Evolutionary conservation across 2,888 invertebrate genomes (phyloP).

Genomic region (Acronicta aceris): DNA sequence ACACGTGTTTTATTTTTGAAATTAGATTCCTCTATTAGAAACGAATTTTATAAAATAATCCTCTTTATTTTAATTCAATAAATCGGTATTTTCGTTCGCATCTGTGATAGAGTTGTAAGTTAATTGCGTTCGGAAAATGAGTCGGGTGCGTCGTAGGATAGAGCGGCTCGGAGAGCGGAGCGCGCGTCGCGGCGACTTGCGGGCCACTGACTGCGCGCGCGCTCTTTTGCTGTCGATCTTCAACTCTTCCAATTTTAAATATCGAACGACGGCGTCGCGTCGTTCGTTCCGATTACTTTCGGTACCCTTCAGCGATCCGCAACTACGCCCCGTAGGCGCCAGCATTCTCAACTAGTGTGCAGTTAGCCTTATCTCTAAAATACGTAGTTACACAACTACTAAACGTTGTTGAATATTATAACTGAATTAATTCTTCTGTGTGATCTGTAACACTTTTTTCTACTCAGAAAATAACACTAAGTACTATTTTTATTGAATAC

Average conservation of each 20-base stretch:
- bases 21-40: constrained; percentile 61
- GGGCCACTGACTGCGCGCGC: constrained; percentile 84
- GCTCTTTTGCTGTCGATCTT: constrained; percentile 68
- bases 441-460: no score
- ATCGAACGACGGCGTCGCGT: constrained; percentile 63
- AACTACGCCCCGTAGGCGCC: constrained; percentile 17
- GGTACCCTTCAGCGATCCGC: constrained; percentile 41
- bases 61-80: constrained; percentile 66
- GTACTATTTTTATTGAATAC: no score
- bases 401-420: neutral
- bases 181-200: constrained; percentile 84
- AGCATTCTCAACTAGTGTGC: constrained; percentile 38
- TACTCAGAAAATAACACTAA: no score
- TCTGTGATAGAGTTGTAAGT: constrained; percentile 45
- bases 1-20: constrained; percentile 80
- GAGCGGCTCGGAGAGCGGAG: constrained; percentile 76
- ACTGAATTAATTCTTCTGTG: neutral
- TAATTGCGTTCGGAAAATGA: constrained; percentile 74
- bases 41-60: constrained; percentile 60
- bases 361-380: constrained; percentile 36
- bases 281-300: constrained; percentile 74
- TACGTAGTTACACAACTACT: neutral
- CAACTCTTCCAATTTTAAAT: constrained; percentile 84
- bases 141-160: constrained; percentile 71
- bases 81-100: constrained; percentile 64